These are phyloP conservation scores for Diarsia rubi DNA, from an alignment of 2,888 invertebrate genomes.

Conservation along the genomic window DNA sequence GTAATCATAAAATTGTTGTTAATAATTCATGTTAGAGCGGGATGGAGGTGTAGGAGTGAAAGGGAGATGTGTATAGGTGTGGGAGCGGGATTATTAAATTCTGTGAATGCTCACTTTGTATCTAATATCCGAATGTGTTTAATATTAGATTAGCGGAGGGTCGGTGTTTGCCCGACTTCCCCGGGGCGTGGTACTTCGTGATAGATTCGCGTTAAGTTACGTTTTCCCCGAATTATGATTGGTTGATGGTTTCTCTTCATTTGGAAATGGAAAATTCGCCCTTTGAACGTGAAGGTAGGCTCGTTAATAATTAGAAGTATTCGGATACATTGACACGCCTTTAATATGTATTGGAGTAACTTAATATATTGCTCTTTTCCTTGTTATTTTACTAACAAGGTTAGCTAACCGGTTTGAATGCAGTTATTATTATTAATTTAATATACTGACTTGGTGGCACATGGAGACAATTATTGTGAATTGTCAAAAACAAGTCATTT, in stretches of 20 bases:
- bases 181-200: constrained; percentile 83
- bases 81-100: constrained; percentile 89
- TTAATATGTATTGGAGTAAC: neutral
- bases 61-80: constrained; percentile 74
- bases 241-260: constrained; percentile 82
- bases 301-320: constrained; percentile 54
- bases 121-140: constrained; percentile 91
- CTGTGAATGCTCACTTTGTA: constrained; percentile 91
- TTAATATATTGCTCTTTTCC: neutral
- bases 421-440: neutral
- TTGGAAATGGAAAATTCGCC: constrained; percentile 81
- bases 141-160: constrained; percentile 90
- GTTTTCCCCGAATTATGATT: constrained; percentile 86
- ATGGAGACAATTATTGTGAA: neutral
- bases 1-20: constrained; percentile 91
- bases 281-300: constrained; percentile 67
- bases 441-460: neutral
- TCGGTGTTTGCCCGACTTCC: constrained; percentile 75
- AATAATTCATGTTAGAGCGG: constrained; percentile 86
- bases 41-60: constrained; percentile 69
- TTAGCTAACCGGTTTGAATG: neutral
- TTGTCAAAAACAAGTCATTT: neutral
- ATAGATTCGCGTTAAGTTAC: constrained; percentile 82
- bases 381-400: neutral
- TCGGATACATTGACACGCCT: constrained; percentile 44